phyloP scores from a whole-genome alignment of 2,888 invertebrate genomes.

The Acronicta psi region DNA sequence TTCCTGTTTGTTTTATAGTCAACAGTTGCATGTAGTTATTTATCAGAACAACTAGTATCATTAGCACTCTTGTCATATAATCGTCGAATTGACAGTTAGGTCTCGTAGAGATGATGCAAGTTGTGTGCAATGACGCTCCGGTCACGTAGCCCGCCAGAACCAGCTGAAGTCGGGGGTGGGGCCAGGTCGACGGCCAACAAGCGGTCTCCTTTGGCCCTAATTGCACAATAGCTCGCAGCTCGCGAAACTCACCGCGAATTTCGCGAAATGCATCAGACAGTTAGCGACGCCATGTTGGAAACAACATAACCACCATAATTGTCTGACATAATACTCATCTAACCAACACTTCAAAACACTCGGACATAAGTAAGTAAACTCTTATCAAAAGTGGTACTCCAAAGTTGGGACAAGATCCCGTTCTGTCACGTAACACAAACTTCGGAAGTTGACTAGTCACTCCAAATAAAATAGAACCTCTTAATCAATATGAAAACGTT shows the following conservation, averaged over 20 bases:
- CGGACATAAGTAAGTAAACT: constrained; percentile 18
- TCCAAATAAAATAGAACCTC: constrained; percentile 39
- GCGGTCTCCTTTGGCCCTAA: constrained; percentile 68
- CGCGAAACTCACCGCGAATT: constrained; percentile 62
- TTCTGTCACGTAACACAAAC: constrained; percentile 49
- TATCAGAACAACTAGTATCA: constrained; percentile 2
- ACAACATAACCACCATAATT: constrained; percentile 49
- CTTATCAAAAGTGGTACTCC: constrained; percentile 12
- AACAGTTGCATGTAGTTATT: neutral
- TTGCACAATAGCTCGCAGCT: constrained; percentile 76
- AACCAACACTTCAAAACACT: constrained; percentile 10
- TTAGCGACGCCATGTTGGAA: constrained; percentile 49
- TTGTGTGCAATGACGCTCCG: constrained; percentile 67
- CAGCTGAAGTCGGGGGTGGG: constrained; percentile 65
- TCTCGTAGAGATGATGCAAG: constrained; percentile 67
- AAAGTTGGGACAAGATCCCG: constrained; percentile 20
- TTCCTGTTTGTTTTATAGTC: constrained; percentile 36
- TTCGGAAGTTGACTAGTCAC: constrained; percentile 39
- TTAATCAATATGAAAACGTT: constrained; percentile 67
- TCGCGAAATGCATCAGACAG: constrained; percentile 59
- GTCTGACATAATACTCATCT: constrained; percentile 49
- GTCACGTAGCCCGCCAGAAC: constrained; percentile 77
- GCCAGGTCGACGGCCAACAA: constrained; percentile 72
- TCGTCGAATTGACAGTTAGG: constrained; percentile 32
- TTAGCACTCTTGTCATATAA: constrained; percentile 23